Evolutionary conservation across 2,797 vertebrate genomes (phyloP), one percentile per base, ranked within the genome.

Genomic region (Telmatherina bonti): DNA sequence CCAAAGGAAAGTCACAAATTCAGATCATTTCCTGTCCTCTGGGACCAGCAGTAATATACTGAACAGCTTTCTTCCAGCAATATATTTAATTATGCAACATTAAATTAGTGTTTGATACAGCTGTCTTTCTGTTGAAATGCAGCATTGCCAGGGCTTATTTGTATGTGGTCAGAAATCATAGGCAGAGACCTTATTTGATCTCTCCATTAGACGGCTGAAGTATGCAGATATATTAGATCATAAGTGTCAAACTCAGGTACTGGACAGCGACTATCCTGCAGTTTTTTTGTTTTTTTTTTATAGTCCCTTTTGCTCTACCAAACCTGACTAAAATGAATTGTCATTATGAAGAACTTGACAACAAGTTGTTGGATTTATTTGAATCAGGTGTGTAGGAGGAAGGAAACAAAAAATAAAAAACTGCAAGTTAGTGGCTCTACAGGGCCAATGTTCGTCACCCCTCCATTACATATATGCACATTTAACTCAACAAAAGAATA

Each of bases 141-240:
- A 85, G 79, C 80, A 58, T 78, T 84, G 81, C 85, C 80, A 41
- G 26, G 59, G 57, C 67, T 78, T 33, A 85, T 88, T 84, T 85
- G 33, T 68, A 64, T 61, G 49, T 29, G 30, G 53, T 61, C 56
- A 22, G 12, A 74, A 43, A 82, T 77, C 74, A 74, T 33, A 87
- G 67, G 64, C 65, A 67, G 67, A 68, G 62, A 59, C 72, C 53
- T 60, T 30, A 65, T 76, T 70, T 70, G 60, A 65, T 71, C 55
- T 35, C 62, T 12, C 56, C 29, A 73, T 58, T 66, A 63, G 60
- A 18, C 72, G 59, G 53, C 61, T 53, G 27, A 65, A 81, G 59
- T 49, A 68, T 30, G 30, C 53, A 22, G 33, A 57, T n/a, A n/a
- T n/a, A n/a, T n/a, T n/a, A n/a, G n/a, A n/a, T n/a, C n/a, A n/a